Conservation (phyloP, 2,888 invertebrate species). For the Blastobasis adustella region DNA sequence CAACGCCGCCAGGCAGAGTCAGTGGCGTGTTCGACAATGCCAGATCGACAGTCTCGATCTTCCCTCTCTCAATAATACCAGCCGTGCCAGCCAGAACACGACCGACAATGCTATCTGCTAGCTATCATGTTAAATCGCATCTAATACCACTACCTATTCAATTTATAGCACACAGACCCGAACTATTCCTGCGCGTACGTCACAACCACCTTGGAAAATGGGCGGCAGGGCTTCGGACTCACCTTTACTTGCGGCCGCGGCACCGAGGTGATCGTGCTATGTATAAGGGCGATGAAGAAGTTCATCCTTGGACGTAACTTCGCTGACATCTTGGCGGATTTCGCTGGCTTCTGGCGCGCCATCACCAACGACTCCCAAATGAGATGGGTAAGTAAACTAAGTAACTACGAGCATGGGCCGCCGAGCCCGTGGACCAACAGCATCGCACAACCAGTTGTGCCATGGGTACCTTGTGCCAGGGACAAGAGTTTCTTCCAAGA, state of each 20-base stretch:
- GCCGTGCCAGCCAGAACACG: no score
- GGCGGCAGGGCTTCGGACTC: slow-evolving; percentile 84
- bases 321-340: slow-evolving; percentile 83
- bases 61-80: no score
- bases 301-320: slow-evolving; percentile 82
- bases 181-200: slow-evolving; percentile 95
- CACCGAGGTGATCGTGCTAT: slow-evolving; percentile 88
- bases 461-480: no score
- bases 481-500: no score
- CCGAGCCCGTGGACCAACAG: no score
- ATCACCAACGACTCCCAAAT: slow-evolving; percentile 92
- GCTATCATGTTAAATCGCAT: no score
- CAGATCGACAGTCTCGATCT: no score
- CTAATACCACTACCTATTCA: no score
- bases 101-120: no score
- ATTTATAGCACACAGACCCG: slow-evolving; percentile 85
- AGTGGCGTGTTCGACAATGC: no score
- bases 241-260: slow-evolving; percentile 93
- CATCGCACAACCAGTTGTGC: no score
- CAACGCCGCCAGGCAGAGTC: no score
- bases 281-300: slow-evolving; percentile 80
- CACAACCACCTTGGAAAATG: slow-evolving; percentile 79
- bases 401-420: not conserved
- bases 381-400: slow-evolving; percentile 82
- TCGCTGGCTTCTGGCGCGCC: slow-evolving; percentile 85